Evolutionary conservation across 2,113 vertebrate species (phyloP), one percentile per base, ranked within the genome.

Genomic region (Paradisaea rubra): DNA sequence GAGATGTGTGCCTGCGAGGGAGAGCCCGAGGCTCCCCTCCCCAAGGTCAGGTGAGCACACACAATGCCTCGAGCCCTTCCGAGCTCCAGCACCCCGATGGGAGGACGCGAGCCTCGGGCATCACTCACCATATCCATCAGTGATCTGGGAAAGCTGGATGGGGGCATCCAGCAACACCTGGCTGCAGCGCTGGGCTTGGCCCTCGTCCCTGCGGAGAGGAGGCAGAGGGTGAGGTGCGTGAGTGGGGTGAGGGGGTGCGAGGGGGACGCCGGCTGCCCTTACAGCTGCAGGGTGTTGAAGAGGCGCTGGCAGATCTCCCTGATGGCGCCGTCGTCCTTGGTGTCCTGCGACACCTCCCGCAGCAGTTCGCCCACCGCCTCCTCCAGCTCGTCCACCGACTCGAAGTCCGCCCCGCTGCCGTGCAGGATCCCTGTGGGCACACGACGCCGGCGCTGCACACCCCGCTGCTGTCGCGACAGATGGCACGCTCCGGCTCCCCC

Each of bases 261-360:
- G 35, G 66, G 66, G 56, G 11, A 5, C 21, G 9, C 50, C 33
- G 45, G 31, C 15, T 13, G 8, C 45, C 66, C 99, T 97, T 95
- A 99, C 99, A 99, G 97, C 82, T 98, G 98, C 54, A 99, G 98
- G 2, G 98, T 99, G 97, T 99, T 99, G 97, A 99, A 99, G 98
- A 99, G 99, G 96, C 99, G 98, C 86, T 99, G 97, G 88, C 99
- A 99, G 89, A 99, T 98, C 59, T 98, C 98, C 71, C 98, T 97
- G 86, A 99, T 97, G 86, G 99, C 98, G 5, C 98, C 98, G 74
- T 99, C 98, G 77, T 99, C 99, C 74, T 99, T 99, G 63, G 96
- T 97, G 98, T 99, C 99, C 18, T 97, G 98, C 6, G 98, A 99
- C 86, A 99, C 98, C 24, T 98, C 99, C 94, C 99, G 98, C 86